phyloP scores from a whole-genome alignment of 2,797 vertebrate species.

The Hemitrygon akajei region DNA sequence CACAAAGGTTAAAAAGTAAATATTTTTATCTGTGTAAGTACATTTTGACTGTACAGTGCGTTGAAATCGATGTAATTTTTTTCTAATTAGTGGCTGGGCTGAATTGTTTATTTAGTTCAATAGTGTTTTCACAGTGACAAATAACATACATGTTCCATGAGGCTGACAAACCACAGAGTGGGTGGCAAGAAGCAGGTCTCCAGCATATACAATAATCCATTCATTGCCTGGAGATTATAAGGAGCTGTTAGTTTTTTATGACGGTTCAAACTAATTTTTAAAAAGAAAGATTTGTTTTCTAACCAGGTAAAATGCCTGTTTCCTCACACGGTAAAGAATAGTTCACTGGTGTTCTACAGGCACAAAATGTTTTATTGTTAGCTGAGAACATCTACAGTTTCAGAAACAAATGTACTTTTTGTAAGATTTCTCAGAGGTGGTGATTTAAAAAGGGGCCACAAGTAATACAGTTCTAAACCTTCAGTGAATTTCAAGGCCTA shows the following conservation, averaged over 20 bases:
- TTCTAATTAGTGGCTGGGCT: not conserved
- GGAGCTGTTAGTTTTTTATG: not conserved
- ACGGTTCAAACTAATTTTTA: not conserved
- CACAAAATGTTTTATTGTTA: not conserved
- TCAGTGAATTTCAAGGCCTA: not conserved
- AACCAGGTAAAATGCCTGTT: not conserved
- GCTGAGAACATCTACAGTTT: not conserved
- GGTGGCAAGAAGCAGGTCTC: not conserved
- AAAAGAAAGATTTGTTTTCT: not conserved
- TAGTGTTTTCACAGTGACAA: not conserved
- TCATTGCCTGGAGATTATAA: not conserved
- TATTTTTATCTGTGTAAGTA: conserved; percentile 41
- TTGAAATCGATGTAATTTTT: not conserved
- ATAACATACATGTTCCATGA: not conserved
- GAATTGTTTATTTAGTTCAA: not conserved
- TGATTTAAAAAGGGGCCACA: not conserved
- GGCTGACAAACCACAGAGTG: not conserved
- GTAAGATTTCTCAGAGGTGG: not conserved
- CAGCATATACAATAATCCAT: not conserved
- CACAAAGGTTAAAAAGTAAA: conserved; percentile 48
- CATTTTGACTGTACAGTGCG: not conserved
- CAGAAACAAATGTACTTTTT: not conserved
- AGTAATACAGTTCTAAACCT: not conserved
- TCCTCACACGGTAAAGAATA: not conserved
- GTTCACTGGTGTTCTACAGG: not conserved